Percentiles rank a stretch among this genome's conserved stretches.
These are phyloP conservation scores for Chamaetylas fuelleborni DNA, from an alignment of 2,113 vertebrate species.

Conservation along the genomic window DNA sequence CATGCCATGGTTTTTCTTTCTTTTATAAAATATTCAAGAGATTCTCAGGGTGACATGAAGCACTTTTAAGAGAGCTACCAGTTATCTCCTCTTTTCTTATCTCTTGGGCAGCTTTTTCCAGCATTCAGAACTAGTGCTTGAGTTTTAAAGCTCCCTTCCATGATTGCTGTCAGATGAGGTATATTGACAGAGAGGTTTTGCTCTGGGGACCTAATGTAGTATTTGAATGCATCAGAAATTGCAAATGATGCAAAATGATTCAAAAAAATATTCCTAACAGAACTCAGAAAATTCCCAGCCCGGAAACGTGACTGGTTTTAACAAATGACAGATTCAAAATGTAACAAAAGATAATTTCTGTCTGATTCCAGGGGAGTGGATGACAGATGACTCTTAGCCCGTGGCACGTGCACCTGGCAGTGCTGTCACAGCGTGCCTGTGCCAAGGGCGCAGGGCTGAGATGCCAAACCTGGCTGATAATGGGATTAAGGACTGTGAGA, in stretches of 20 bases:
- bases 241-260: background rate
- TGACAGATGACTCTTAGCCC: background rate
- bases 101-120: conserved; percentile 14
- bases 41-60: background rate
- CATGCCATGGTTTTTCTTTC: background rate
- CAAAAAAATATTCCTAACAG: background rate
- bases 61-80: background rate
- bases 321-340: background rate
- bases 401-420: background rate
- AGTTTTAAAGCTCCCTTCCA: background rate
- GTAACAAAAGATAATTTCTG: background rate
- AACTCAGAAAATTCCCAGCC: background rate
- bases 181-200: conserved; percentile 1
- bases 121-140: background rate
- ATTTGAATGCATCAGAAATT: conserved; percentile 24
- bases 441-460: background rate
- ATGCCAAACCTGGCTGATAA: background rate
- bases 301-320: background rate
- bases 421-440: background rate
- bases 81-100: conserved; percentile 11
- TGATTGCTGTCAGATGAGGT: background rate
- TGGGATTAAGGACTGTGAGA: background rate
- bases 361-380: background rate
- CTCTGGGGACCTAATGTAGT: background rate
- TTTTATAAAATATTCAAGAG: conserved; percentile 10